Evolutionary conservation across 2,797 vertebrate genomes (phyloP).

Genomic region (Mustela erminea): DNA sequence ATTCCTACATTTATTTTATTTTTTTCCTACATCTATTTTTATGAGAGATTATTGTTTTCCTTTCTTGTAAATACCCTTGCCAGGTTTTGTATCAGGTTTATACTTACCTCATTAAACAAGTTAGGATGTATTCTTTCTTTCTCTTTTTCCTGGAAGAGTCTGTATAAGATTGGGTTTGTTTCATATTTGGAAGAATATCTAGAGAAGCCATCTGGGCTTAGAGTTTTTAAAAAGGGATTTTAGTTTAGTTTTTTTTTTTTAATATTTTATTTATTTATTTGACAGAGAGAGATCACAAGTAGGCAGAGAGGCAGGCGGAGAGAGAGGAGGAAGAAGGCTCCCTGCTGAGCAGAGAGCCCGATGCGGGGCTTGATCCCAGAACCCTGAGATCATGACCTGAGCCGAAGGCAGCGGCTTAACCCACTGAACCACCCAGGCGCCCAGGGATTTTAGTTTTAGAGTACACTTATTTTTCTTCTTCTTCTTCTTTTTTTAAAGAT

Average conservation of each 20-base stretch:
- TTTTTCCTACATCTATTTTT: neutral
- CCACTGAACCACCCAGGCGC: no score
- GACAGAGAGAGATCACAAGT: no score
- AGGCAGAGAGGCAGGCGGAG: no score
- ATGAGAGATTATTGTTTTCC: neutral
- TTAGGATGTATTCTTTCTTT: neutral
- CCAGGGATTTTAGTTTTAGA: neutral
- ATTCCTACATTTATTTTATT: neutral
- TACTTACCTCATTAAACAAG: neutral
- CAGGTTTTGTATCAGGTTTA: neutral
- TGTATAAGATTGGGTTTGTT: neutral
- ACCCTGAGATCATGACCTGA: no score
- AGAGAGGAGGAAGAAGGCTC: no score
- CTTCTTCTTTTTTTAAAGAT: no score
- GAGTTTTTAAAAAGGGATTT: slow-evolving; percentile 13
- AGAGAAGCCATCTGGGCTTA: neutral
- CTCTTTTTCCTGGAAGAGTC: neutral
- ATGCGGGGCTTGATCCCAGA: no score
- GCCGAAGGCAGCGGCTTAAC: no score
- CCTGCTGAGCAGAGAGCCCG: no score
- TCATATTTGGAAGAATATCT: slow-evolving; percentile 44
- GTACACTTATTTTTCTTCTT: neutral
- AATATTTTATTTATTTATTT: no score
- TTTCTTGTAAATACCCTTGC: neutral
- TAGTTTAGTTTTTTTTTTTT: neutral